A percentile compares a stretch with the other conserved stretches of the same genome.
Evolutionary conservation across 2,888 invertebrate species (phyloP).

Genomic region (Stenotaenia linearis): DNA sequence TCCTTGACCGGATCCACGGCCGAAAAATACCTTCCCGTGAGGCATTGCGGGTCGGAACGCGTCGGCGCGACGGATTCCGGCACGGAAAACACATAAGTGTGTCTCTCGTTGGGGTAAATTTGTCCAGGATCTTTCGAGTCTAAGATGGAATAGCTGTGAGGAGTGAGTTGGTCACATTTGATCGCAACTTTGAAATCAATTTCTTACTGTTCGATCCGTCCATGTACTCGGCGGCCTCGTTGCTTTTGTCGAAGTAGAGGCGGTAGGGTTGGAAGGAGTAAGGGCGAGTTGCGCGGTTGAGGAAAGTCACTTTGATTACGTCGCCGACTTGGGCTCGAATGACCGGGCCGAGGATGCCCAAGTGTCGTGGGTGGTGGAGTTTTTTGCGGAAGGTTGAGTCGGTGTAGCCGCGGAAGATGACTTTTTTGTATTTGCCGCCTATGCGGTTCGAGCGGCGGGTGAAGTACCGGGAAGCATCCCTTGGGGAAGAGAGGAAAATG

Average conservation of each 20-base stretch:
- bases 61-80: constrained; percentile 37
- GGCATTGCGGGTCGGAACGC: constrained; percentile 37
- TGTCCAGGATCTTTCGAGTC: background rate
- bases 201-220: constrained; percentile 12
- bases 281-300: constrained; percentile 36
- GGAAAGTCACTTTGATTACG: constrained; percentile 37
- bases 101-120: background rate
- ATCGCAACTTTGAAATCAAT: background rate
- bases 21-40: constrained; percentile 38
- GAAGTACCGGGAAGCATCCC: constrained; percentile 16
- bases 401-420: constrained; percentile 37
- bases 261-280: constrained; percentile 31
- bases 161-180: background rate
- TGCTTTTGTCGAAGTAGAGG: background rate
- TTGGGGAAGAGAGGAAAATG: background rate
- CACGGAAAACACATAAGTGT: constrained; percentile 33
- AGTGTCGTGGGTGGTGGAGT: constrained; percentile 34
- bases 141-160: background rate
- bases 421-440: constrained; percentile 39
- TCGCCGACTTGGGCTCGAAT: constrained; percentile 44
- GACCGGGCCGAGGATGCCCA: constrained; percentile 41
- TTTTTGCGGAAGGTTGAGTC: constrained; percentile 36
- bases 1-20: constrained; percentile 38
- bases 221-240: constrained; percentile 5
- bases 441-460: constrained; percentile 31